phyloP scores from a whole-genome alignment of 2,888 invertebrate genomes.

The Drosophila setosimentum region DNA sequence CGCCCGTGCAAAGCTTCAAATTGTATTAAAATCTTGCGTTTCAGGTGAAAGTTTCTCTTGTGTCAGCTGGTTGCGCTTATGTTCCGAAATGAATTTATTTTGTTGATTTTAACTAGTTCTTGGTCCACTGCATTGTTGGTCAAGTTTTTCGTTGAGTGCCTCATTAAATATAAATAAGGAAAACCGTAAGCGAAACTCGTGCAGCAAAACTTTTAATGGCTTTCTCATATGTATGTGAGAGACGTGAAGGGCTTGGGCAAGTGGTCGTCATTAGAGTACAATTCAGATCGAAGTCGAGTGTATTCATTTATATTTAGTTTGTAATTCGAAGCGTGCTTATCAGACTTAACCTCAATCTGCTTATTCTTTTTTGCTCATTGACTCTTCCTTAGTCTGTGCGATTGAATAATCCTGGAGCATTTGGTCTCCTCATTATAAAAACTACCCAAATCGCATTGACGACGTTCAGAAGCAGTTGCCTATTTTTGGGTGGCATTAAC shows the following conservation, averaged over 20 bases:
- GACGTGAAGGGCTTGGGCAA: conserved; percentile 31
- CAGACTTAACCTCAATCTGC: not conserved
- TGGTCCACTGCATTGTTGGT: conserved; percentile 22
- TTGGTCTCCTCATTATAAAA: not conserved
- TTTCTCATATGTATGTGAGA: conserved; percentile 29
- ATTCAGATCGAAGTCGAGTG: not conserved
- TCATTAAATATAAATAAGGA: conserved; percentile 56
- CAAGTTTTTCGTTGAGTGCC: conserved; percentile 44
- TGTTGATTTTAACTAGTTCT: conserved; percentile 21
- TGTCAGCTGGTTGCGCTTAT: conserved; percentile 42
- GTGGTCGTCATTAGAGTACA: conserved; percentile 25
- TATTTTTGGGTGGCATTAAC: not conserved
- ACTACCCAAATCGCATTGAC: not conserved
- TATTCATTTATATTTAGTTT: not conserved
- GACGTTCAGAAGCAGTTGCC: not conserved
- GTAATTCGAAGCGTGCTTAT: not conserved
- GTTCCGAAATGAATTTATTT: conserved; percentile 54
- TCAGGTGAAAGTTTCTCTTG: conserved; percentile 17
- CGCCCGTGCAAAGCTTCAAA: conserved; percentile 28
- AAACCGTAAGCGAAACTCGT: conserved; percentile 39
- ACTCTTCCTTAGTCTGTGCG: not conserved
- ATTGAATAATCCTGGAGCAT: not conserved
- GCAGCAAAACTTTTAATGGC: conserved; percentile 52
- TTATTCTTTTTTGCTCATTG: not conserved
- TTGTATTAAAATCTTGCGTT: conserved; percentile 57